phyloP scores from a whole-genome alignment of 2,797 vertebrate genomes.

The Takifugu ocellatus region DNA sequence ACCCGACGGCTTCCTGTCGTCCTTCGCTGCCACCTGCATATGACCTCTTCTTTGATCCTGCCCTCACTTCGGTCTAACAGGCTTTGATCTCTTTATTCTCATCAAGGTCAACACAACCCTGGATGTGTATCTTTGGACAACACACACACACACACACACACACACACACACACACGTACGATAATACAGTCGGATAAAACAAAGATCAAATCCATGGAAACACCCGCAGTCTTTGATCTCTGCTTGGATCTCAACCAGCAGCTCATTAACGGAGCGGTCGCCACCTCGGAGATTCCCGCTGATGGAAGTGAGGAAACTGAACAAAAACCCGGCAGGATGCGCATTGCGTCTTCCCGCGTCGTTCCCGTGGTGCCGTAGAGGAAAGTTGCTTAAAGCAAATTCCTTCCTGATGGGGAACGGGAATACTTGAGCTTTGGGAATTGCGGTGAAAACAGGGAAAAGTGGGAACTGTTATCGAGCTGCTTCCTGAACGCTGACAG shows the following conservation, averaged over 20 bases:
- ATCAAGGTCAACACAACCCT: constrained; percentile 36
- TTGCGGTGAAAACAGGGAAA: neutral
- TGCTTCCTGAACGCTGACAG: too few relatives aligned
- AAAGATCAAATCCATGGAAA: constrained; percentile 15
- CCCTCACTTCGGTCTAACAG: neutral
- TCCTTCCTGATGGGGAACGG: neutral
- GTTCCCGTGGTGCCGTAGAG: constrained; percentile 7
- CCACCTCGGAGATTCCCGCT: constrained; percentile 31
- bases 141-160: constrained; percentile 7
- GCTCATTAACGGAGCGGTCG: constrained; percentile 36
- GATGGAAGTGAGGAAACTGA: constrained; percentile 38
- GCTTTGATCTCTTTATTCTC: neutral
- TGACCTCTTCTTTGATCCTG: neutral
- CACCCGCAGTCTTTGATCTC: constrained; percentile 37
- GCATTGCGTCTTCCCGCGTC: constrained; percentile 5
- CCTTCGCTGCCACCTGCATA: constrained; percentile 3
- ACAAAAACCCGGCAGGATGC: constrained; percentile 39
- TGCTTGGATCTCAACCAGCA: constrained; percentile 38
- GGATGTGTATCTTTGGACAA: constrained; percentile 21
- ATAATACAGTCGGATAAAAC: constrained; percentile 4
- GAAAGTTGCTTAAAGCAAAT: neutral
- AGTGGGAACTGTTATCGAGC: too few relatives aligned
- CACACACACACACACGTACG: constrained; percentile 3
- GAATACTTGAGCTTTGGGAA: neutral
- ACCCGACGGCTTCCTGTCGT: constrained; percentile 15